Percentiles rank a stretch among this genome's conserved stretches.
phyloP scores from a whole-genome alignment of 1,140 invertebrate species.

The Tetragonula clypearis region DNA sequence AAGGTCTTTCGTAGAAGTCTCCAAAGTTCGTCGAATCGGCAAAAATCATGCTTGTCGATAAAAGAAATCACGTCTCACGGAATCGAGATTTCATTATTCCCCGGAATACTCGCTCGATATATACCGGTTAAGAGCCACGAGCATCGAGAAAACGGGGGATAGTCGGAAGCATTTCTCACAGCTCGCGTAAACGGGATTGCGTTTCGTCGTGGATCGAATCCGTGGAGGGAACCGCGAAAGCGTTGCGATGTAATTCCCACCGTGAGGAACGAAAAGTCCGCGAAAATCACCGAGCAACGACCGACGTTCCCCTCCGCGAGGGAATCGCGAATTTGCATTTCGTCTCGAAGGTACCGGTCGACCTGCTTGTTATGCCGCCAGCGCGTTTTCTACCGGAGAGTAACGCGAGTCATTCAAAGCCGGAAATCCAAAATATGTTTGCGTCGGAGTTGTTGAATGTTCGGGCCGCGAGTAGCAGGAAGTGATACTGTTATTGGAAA shows the following conservation, averaged over 20 bases:
- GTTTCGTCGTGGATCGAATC: background rate
- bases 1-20: too few relatives aligned
- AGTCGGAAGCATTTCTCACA: background rate
- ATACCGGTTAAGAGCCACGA: too few relatives aligned
- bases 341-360: too few relatives aligned
- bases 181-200: slow-evolving; percentile 6
- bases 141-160: background rate
- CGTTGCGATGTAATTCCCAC: slow-evolving; percentile 15
- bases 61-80: too few relatives aligned
- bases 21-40: too few relatives aligned
- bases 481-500: background rate
- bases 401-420: background rate
- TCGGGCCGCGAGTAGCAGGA: background rate
- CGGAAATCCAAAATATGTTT: background rate
- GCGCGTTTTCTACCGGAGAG: background rate
- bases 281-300: background rate
- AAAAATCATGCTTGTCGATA: too few relatives aligned
- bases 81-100: too few relatives aligned
- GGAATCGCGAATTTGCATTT: slow-evolving; percentile 9
- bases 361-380: background rate
- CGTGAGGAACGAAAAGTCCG: too few relatives aligned
- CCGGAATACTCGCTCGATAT: too few relatives aligned
- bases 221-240: background rate
- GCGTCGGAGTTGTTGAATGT: background rate
- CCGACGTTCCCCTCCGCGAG: background rate